Evolutionary conservation across 2,888 invertebrate genomes (phyloP).

Genomic region (Sarcophaga carnaria): DNA sequence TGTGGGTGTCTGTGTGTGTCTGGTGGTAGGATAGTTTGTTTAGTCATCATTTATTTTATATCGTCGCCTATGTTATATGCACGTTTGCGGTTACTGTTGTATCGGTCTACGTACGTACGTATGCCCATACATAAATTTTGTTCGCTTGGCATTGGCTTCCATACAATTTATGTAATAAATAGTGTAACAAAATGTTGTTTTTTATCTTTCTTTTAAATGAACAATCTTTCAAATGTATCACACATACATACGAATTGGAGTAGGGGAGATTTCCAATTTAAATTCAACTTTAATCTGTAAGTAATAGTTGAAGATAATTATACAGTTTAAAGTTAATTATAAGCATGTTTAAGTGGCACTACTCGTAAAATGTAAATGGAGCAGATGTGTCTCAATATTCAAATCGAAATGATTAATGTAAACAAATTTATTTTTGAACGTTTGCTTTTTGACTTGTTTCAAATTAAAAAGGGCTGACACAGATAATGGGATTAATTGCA

Average conservation of each 20-base stretch:
- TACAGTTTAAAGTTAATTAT: neutral
- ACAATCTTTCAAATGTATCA: neutral
- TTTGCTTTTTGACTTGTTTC: too few relatives aligned
- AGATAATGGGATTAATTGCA: too few relatives aligned
- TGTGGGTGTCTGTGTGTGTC: conserved; percentile 39
- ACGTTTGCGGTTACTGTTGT: conserved; percentile 37
- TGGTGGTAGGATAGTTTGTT: conserved; percentile 17
- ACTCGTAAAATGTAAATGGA: too few relatives aligned
- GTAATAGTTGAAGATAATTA: conserved; percentile 7
- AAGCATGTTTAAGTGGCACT: too few relatives aligned
- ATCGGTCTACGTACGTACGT: neutral
- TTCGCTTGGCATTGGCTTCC: conserved; percentile 29
- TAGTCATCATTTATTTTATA: conserved; percentile 42
- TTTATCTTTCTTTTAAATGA: conserved; percentile 10
- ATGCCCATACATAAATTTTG: conserved; percentile 12
- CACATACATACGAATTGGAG: neutral
- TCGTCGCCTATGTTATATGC: conserved; percentile 46
- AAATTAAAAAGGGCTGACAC: too few relatives aligned
- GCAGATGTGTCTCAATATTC: neutral
- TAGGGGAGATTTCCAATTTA: conserved; percentile 17
- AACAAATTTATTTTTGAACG: neutral
- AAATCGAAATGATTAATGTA: neutral
- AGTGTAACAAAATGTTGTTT: neutral
- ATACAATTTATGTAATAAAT: conserved; percentile 31
- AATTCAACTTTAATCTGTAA: neutral